phyloP scores from a whole-genome alignment of 2,888 invertebrate species.

The Galeopsomyia nigrocyanea region DNA sequence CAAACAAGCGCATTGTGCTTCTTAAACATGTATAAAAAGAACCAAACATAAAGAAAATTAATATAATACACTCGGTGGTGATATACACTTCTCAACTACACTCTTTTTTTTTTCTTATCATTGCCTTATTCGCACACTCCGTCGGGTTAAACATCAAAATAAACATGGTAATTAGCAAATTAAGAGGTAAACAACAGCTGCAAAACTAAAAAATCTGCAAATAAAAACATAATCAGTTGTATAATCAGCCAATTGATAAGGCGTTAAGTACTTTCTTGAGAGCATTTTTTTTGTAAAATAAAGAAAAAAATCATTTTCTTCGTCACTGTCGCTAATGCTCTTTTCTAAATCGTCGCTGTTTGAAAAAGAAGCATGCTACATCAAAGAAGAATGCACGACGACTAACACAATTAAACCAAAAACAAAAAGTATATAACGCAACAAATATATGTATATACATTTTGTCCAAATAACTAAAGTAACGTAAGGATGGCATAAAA shows the following conservation, averaged over 20 bases:
- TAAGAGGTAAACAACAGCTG: slow-evolving; percentile 6
- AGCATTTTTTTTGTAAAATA: slow-evolving; percentile 6
- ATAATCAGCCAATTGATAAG: slow-evolving; percentile 23
- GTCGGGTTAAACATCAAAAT: slow-evolving; percentile 20
- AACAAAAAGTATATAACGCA: not conserved
- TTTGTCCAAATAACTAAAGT: slow-evolving; percentile 8
- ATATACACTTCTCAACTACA: slow-evolving; percentile 44
- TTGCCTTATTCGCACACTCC: not conserved
- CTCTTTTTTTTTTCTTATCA: slow-evolving; percentile 41
- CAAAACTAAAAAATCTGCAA: slow-evolving; percentile 2
- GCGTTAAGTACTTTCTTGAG: slow-evolving; percentile 15
- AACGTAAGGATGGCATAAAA: not conserved
- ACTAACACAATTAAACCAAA: slow-evolving; percentile 54
- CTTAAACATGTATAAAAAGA: slow-evolving; percentile 49
- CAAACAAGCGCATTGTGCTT: slow-evolving; percentile 65
- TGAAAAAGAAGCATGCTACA: slow-evolving; percentile 63
- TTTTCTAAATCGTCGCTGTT: slow-evolving; percentile 43
- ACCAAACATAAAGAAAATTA: slow-evolving; percentile 35
- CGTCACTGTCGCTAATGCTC: slow-evolving; percentile 20
- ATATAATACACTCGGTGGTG: slow-evolving; percentile 45
- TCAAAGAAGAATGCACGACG: slow-evolving; percentile 62
- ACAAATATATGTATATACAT: slow-evolving; percentile 17
- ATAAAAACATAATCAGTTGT: too few relatives aligned
- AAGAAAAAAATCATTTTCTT: too few relatives aligned
- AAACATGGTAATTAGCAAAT: slow-evolving; percentile 16